These are phyloP conservation scores for Papilio aristodemus DNA, from an alignment of 1,140 invertebrate genomes.

Conservation along the genomic window DNA sequence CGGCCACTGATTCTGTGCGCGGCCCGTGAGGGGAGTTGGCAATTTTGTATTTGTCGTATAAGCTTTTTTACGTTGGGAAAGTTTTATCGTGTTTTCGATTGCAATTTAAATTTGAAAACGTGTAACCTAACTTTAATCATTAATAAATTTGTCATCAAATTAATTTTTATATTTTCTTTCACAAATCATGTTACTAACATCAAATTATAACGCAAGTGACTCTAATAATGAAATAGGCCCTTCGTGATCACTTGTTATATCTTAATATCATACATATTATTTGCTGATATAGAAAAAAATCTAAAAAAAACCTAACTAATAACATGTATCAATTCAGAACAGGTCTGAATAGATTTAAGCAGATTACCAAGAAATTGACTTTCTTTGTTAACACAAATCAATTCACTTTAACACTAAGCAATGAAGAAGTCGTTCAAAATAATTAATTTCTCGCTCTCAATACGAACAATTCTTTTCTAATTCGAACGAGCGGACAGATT, in stretches of 20 bases:
- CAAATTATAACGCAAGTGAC: no score
- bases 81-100: background rate
- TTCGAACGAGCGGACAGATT: constrained; percentile 11
- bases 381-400: constrained; percentile 6
- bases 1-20: constrained; percentile 16
- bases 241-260: no score
- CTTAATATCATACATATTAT: no score
- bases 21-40: background rate
- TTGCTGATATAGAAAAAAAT: background rate
- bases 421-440: constrained; percentile 16
- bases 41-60: constrained; percentile 13
- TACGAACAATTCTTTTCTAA: constrained; percentile 18
- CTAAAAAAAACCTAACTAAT: background rate
- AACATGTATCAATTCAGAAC: no score
- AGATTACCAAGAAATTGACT: constrained; percentile 16
- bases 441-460: constrained; percentile 11
- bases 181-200: no score
- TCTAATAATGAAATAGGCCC: no score
- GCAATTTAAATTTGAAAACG: background rate
- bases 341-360: background rate
- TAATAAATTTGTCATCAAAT: no score
- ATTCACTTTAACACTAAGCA: constrained; percentile 1
- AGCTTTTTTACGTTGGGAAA: constrained; percentile 3
- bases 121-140: background rate
- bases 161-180: no score